Evolutionary conservation across 2,888 invertebrate species (phyloP).

Genomic region (Scelioninae gen. 1): DNA sequence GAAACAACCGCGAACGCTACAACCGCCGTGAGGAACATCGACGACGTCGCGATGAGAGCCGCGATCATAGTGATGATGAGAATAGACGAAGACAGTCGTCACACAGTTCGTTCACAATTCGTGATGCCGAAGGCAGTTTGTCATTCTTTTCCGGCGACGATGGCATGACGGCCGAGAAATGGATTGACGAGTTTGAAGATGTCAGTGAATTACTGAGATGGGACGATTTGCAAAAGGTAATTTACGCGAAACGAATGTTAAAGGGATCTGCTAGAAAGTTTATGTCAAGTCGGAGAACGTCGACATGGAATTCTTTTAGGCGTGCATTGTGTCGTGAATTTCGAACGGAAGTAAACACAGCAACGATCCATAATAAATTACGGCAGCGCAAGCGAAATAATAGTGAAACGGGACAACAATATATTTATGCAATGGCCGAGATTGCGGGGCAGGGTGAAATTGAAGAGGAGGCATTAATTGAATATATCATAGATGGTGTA

Average conservation of each 20-base stretch:
- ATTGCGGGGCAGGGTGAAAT: conserved; percentile 66
- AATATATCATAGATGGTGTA: conserved; percentile 17
- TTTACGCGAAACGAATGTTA: conserved; percentile 63
- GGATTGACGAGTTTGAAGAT: neutral
- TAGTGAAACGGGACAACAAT: conserved; percentile 58
- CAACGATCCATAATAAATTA: neutral
- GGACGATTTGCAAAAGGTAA: conserved; percentile 60
- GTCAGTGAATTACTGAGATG: conserved; percentile 21
- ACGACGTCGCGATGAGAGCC: neutral
- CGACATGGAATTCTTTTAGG: neutral
- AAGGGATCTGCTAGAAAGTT: conserved; percentile 58
- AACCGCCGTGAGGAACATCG: neutral
- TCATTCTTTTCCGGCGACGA: neutral
- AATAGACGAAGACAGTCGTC: neutral
- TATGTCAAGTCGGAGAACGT: neutral
- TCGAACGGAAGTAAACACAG: neutral
- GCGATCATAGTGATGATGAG: neutral
- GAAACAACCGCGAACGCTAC: too few species aligned
- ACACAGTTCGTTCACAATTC: neutral
- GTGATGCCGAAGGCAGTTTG: neutral
- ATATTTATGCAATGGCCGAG: conserved; percentile 66
- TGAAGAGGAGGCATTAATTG: conserved; percentile 65
- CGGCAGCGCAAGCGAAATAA: conserved; percentile 23
- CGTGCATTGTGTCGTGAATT: neutral
- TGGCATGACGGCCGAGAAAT: neutral